These are phyloP conservation scores for Petrocephalus zakoni DNA, from an alignment of 2,113 vertebrate genomes.

Conservation along the genomic window DNA sequence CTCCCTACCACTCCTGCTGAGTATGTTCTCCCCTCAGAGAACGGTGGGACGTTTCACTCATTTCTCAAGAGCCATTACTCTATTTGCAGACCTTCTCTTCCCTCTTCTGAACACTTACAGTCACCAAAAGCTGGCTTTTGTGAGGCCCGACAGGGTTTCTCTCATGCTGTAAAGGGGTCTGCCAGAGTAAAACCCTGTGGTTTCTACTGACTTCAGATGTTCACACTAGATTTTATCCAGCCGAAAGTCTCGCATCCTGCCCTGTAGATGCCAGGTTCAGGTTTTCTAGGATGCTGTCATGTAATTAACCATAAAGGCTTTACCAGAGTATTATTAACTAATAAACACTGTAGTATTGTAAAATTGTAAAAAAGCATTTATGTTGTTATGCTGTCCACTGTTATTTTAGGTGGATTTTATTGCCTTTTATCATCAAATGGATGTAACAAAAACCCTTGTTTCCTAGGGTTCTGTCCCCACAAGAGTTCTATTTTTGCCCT, in stretches of 20 bases:
- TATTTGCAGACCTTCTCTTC: background rate
- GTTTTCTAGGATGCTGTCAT: background rate
- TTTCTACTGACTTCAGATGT: constrained; percentile 49
- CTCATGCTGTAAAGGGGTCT: constrained; percentile 47
- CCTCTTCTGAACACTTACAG: background rate
- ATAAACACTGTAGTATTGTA: background rate
- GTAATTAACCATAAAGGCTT: background rate
- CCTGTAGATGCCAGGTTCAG: background rate
- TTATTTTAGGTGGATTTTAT: background rate
- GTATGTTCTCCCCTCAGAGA: constrained; percentile 14
- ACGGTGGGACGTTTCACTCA: background rate
- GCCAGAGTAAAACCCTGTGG: constrained; percentile 43
- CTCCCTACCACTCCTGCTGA: constrained; percentile 27
- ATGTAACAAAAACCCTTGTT: background rate
- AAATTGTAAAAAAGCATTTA: background rate
- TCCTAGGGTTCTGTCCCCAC: background rate
- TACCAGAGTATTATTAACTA: background rate
- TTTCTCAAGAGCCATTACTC: background rate
- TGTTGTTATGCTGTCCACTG: background rate
- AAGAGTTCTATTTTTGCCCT: background rate
- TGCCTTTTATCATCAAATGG: background rate
- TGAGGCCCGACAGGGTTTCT: background rate
- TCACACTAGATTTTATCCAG: constrained; percentile 37
- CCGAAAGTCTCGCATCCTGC: background rate
- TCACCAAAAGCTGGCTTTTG: background rate